Base-by-base conservation (phyloP, 2,888 invertebrate genomes). In the Acanthococcus lagerstroemiae region DNA sequence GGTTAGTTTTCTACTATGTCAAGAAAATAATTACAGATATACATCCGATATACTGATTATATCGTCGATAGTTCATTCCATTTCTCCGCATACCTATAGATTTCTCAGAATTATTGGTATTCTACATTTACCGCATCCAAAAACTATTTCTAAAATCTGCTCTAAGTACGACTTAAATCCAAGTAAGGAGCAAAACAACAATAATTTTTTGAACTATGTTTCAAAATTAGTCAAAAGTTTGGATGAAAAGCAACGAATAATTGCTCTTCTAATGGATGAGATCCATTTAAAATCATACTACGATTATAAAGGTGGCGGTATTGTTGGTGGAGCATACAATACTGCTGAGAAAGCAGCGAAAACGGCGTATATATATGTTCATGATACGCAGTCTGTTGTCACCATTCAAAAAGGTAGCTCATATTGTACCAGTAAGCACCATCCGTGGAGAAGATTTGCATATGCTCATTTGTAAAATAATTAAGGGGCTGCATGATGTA, bases 271-370 rank as follows among this genome's bases (percentile, higher is more conserved):
- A 21, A 57, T 57, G 45, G 57, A 57, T 44, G 57, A 57, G 15
- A 57, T 57, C 15, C 57, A 57, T 44, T 37, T 57, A 26, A 57
- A 57, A 57, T 22, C 57, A 5, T 3, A 6, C 2, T 15, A 44
- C 1, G 57, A 57, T 44, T 57, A 26, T 44, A 57, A 57, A 24
- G 44, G 21, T 19, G 57, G 57, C 9, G 9, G 15, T 15, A 24
- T 57, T 25, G 44, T 57, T 7, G 44, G 57, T n/a, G 26, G 6
- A 6, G 26, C 55, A 7, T 55, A n/a, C 19, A 57, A 57, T 21
- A 15, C 45, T 3, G 4, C 3, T 37, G 44, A 37, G 21, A n/a
- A n/a, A n/a, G 45, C 44, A 9, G 45, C 21, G 3, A 57, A 57
- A 44, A 37, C 21, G 9, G 57, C 57, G 2, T 57, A 17, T 57